A percentile compares a stretch with the other conserved stretches of the same genome.
These are phyloP conservation scores for Glaucidium brasilianum DNA, from an alignment of 2,113 vertebrate species.

Conservation along the genomic window DNA sequence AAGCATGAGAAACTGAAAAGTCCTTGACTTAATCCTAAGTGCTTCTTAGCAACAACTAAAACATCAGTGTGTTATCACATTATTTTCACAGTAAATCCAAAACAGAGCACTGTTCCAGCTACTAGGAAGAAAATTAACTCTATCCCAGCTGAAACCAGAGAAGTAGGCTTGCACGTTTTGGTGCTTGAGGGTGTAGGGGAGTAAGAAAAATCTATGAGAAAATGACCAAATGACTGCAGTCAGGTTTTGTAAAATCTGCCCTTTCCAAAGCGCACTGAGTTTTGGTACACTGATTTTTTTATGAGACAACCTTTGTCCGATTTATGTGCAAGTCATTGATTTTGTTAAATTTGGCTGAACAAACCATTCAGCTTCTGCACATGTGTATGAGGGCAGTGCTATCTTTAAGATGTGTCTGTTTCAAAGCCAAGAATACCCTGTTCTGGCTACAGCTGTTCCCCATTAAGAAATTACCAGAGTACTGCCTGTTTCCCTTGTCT, in stretches of 20 bases:
- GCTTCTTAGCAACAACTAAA: background rate
- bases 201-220: background rate
- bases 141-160: background rate
- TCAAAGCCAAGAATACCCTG: background rate
- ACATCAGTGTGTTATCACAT: background rate
- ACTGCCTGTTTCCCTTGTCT: background rate
- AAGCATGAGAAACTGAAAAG: background rate
- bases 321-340: background rate
- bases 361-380: background rate
- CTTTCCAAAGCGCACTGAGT: background rate
- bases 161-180: background rate
- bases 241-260: background rate
- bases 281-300: background rate
- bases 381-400: background rate
- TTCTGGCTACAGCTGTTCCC: background rate
- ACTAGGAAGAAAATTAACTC: background rate
- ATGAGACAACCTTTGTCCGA: background rate
- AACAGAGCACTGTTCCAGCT: background rate
- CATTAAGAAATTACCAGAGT: background rate
- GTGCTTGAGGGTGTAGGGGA: background rate
- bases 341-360: background rate
- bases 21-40: background rate
- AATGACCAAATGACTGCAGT: background rate
- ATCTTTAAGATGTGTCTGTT: background rate
- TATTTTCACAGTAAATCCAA: background rate